A percentile compares a stretch with the other conserved stretches of the same genome.
Conservation (phyloP, 2,888 invertebrate genomes). For the Meganola albula region DNA sequence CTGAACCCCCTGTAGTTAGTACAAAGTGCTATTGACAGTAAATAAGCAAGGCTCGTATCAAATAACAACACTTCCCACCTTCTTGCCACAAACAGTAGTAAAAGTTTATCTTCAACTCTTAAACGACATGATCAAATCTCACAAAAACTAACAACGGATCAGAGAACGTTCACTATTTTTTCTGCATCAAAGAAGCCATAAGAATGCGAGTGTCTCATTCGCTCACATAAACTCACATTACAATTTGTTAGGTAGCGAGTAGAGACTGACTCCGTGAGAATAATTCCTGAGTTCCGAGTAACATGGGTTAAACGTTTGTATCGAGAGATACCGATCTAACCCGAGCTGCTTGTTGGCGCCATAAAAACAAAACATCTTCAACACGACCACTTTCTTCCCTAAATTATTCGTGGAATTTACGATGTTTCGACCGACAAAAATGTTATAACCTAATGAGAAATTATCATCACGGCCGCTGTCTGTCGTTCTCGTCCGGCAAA, state of each 20-base stretch:
- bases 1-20: constrained; percentile 29
- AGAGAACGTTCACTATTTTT: constrained; percentile 24
- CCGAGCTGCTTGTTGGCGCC: constrained; percentile 72
- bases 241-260: constrained; percentile 61
- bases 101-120: no score
- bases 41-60: constrained; percentile 26
- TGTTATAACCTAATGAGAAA: constrained; percentile 77
- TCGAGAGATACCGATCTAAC: constrained; percentile 73
- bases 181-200: constrained; percentile 27
- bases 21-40: constrained; percentile 22
- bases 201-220: constrained; percentile 42
- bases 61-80: no score
- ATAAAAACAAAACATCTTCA: constrained; percentile 75
- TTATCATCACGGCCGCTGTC: constrained; percentile 64
- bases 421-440: constrained; percentile 72
- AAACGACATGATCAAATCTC: no score
- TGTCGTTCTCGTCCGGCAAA: constrained; percentile 62
- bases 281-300: constrained; percentile 66
- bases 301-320: constrained; percentile 77
- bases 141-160: constrained; percentile 22
- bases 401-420: constrained; percentile 77
- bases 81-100: no score
- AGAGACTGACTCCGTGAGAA: constrained; percentile 61
- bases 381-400: constrained; percentile 74
- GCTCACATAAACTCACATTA: constrained; percentile 53